These are phyloP conservation scores for Sander vitreus DNA, from an alignment of 2,113 vertebrate genomes.

Conservation along the genomic window DNA sequence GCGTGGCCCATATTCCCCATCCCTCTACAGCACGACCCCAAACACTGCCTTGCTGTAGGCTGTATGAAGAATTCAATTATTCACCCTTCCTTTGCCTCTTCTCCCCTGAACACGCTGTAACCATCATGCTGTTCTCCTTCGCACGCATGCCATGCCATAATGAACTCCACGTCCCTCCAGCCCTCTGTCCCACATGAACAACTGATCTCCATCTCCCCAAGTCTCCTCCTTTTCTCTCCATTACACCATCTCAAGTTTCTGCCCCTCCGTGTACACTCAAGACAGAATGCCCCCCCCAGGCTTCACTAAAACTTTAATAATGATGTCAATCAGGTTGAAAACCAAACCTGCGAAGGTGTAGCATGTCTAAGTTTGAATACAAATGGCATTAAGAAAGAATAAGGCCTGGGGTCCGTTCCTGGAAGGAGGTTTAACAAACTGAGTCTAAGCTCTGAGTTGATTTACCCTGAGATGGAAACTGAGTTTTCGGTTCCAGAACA, in stretches of 20 bases:
- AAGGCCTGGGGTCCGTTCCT: not conserved
- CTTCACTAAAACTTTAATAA: not conserved
- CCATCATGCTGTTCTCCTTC: conserved; percentile 43
- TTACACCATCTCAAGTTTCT: conserved; percentile 36
- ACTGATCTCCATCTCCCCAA: conserved; percentile 27
- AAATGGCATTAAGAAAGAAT: not conserved
- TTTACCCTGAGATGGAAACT: too few species aligned
- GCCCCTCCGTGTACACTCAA: not conserved
- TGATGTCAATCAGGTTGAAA: not conserved
- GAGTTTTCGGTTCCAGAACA: too few species aligned
- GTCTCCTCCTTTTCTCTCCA: conserved; percentile 52
- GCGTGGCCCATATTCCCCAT: conserved; percentile 32
- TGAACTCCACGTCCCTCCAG: conserved; percentile 32
- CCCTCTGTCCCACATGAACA: conserved; percentile 22
- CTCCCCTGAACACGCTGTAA: conserved; percentile 39
- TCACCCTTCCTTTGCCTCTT: conserved; percentile 70
- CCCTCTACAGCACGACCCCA: conserved; percentile 17
- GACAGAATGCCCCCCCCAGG: not conserved
- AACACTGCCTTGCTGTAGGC: conserved; percentile 35
- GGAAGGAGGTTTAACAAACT: too few species aligned
- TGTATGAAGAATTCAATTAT: conserved; percentile 53
- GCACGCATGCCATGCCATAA: conserved; percentile 37
- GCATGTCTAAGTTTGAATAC: not conserved
- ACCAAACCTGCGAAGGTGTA: not conserved
- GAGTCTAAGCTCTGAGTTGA: too few species aligned